phyloP scores from a whole-genome alignment of 2,888 invertebrate genomes.

The Rhimphoctona megacephalus region DNA sequence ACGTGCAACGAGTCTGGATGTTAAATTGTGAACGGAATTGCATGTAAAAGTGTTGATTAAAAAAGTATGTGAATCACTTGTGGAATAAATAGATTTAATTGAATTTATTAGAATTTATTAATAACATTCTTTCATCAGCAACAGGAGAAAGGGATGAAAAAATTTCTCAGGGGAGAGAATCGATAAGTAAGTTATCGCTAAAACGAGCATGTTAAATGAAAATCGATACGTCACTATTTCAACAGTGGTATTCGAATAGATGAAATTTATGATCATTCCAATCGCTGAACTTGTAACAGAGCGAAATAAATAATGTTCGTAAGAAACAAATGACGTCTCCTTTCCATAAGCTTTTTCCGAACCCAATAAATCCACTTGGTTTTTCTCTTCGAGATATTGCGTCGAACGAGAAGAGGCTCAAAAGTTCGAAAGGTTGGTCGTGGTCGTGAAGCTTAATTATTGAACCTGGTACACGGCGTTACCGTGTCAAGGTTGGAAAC shows the following conservation, averaged over 20 bases:
- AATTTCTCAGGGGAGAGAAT: not conserved
- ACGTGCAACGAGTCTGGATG: not conserved
- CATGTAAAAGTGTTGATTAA: conserved; percentile 8
- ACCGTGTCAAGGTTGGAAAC: conserved; percentile 71
- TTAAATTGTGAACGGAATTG: not conserved
- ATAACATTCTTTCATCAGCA: not conserved
- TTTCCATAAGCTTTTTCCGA: not conserved
- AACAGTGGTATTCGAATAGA: no score
- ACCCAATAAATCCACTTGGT: conserved; percentile 11
- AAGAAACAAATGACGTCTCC: not conserved
- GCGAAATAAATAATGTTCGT: not conserved
- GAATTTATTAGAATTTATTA: no score
- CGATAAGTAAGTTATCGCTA: not conserved
- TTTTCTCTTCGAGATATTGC: conserved; percentile 30
- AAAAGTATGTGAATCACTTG: not conserved
- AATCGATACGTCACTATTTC: not conserved
- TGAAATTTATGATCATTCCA: not conserved
- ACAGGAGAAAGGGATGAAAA: not conserved
- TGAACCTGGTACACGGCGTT: conserved; percentile 70
- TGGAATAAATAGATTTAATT: not conserved
- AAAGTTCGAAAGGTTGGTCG: conserved; percentile 52
- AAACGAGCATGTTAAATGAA: not conserved
- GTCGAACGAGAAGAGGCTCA: conserved; percentile 4
- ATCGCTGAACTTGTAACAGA: not conserved
- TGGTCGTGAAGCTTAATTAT: conserved; percentile 68